Evolutionary conservation across 2,888 invertebrate species (phyloP).

Genomic region (Cantharis flavilabris): DNA sequence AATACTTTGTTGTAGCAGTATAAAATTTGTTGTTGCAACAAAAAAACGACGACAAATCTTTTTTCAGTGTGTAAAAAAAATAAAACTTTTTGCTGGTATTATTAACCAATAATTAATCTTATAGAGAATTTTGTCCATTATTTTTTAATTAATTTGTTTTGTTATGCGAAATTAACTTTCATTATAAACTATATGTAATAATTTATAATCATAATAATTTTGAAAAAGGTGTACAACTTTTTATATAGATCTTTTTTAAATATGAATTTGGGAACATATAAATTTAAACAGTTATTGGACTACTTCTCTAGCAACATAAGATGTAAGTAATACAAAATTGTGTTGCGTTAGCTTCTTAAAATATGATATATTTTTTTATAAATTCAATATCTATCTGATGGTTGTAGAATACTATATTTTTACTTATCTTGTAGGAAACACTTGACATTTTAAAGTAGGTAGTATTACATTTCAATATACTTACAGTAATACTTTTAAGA

Average conservation of each 20-base stretch:
- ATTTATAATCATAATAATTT: too few species aligned
- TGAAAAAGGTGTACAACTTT: too few species aligned
- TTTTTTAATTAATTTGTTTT: too few species aligned
- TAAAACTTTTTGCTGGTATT: too few species aligned
- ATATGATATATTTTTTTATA: neutral
- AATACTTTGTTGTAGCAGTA: too few species aligned
- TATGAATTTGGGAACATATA: neutral
- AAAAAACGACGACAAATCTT: too few species aligned
- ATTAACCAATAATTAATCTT: too few species aligned
- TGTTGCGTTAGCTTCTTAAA: neutral
- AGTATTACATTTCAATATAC: neutral
- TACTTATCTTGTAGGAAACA: constrained; percentile 20
- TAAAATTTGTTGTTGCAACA: too few species aligned
- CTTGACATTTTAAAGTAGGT: constrained; percentile 6
- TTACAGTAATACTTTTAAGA: neutral
- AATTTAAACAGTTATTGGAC: neutral
- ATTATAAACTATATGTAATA: too few species aligned
- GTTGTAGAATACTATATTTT: constrained; percentile 20
- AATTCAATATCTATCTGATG: constrained; percentile 19
- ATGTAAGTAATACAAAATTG: neutral
- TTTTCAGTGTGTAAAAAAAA: too few species aligned
- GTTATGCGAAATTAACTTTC: too few species aligned
- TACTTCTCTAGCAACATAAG: neutral
- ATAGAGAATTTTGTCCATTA: too few species aligned
- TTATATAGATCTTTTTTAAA: neutral